Conservation (phyloP, 2,888 invertebrate genomes). For the Aphrophora alni region DNA sequence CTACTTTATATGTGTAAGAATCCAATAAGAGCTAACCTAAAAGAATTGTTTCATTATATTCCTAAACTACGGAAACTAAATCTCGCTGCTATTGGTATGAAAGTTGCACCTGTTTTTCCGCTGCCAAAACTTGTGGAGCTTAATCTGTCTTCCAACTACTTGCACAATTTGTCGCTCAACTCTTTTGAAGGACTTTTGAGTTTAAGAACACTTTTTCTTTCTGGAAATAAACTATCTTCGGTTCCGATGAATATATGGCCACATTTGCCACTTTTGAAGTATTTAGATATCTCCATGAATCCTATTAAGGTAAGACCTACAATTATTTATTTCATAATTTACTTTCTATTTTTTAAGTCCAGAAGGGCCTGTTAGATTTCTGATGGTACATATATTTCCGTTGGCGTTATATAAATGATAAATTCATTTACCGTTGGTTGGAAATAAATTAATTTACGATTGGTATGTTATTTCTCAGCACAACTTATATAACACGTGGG, state of each 20-base stretch:
- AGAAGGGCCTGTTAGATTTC: no score
- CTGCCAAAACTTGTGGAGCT: slow-evolving; percentile 78
- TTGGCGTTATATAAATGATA: no score
- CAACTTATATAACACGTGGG: no score
- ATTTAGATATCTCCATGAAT: slow-evolving; percentile 82
- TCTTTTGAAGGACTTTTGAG: slow-evolving; percentile 64
- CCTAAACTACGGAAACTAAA: slow-evolving; percentile 80
- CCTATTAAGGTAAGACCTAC: slow-evolving; percentile 67
- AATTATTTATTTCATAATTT: neutral
- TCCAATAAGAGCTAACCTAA: slow-evolving; percentile 81
- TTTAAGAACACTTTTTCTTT: slow-evolving; percentile 76
- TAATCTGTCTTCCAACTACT: slow-evolving; percentile 79
- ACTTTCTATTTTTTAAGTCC: neutral
- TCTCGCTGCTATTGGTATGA: slow-evolving; percentile 71
- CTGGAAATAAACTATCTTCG: slow-evolving; percentile 76
- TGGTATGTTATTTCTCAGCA: no score
- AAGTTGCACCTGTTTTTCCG: slow-evolving; percentile 75
- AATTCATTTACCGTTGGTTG: no score
- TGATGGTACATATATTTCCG: no score
- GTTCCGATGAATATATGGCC: slow-evolving; percentile 79
- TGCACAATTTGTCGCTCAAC: slow-evolving; percentile 72
- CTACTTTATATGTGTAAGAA: slow-evolving; percentile 82
- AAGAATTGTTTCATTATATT: slow-evolving; percentile 85
- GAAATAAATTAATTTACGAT: no score
- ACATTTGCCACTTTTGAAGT: slow-evolving; percentile 72